Conservation (phyloP, 2,888 invertebrate species). For the Dryobotodes eremita region DNA sequence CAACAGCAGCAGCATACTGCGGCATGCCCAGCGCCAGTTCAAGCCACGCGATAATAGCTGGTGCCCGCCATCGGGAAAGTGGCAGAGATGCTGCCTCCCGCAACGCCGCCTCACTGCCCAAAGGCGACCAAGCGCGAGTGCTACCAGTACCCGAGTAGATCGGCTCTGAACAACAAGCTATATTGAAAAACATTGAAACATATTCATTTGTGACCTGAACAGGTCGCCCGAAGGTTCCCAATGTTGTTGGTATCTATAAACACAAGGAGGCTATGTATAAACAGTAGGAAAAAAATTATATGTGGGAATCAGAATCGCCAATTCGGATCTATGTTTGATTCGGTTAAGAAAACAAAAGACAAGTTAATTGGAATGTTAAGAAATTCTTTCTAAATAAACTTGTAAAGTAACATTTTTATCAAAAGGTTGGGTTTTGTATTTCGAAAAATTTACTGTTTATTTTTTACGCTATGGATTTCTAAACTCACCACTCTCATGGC, state of each 20-base stretch:
- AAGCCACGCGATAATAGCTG: conserved; percentile 98
- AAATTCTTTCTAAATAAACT: background rate
- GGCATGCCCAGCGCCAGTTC: conserved; percentile 98
- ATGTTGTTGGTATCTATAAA: conserved; percentile 24
- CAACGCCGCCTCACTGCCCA: conserved; percentile 95
- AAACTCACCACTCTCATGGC: conserved; percentile 92
- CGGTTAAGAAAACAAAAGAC: background rate
- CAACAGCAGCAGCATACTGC: conserved; percentile 96
- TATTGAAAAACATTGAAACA: conserved; percentile 62
- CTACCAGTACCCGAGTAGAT: conserved; percentile 86
- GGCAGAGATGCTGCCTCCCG: conserved; percentile 96
- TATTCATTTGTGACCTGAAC: conserved; percentile 52
- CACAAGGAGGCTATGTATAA: background rate
- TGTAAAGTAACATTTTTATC: background rate
- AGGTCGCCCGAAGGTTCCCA: conserved; percentile 55
- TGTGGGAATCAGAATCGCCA: background rate
- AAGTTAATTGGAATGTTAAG: background rate
- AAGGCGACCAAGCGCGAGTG: conserved; percentile 92
- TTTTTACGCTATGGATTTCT: background rate
- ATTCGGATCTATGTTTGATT: background rate
- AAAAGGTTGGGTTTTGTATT: background rate
- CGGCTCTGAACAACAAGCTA: conserved; percentile 80
- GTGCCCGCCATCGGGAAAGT: conserved; percentile 97
- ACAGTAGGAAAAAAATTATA: background rate
- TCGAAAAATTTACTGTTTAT: background rate